Evolutionary conservation across 2,113 vertebrate genomes (phyloP), one percentile per base, ranked within the genome.

Genomic region (Sander vitreus): DNA sequence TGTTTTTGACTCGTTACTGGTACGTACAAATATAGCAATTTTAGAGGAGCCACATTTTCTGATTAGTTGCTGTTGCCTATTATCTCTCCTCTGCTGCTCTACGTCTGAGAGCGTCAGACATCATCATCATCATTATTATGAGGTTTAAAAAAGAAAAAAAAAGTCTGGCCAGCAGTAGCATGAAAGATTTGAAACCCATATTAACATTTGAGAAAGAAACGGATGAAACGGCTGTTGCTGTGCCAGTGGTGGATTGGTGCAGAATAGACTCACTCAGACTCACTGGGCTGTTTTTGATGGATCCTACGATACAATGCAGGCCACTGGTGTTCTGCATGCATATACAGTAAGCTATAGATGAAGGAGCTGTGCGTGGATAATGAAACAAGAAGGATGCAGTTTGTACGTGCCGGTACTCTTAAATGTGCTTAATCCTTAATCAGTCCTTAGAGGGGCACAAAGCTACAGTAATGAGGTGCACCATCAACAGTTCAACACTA

Each of bases 351-450:
- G 74, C 65, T 87, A 78, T 64, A 85, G 84, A 90, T 84, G 78
- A 73, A 83, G 71, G 58, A 80, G 71, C 73, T 66, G 54, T 76
- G 72, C 75, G 70, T 85, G 68, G 89, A 76, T 91, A 89, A 89
- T 89, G 71, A 81, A 92, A 88, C 71, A 88, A 78, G 63, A 43
- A 83, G 80, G 76, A 81, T 75, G 78, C 69, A 73, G 77, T 30
- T 75, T 65, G 85, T 81, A 89, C 77, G 78, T 91, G 89, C 83
- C 81, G 80, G 80, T 85, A 91, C 89, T 90, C 50, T 86, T 75
- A 84, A 90, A 91, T 84, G 81, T 84, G 78, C 85, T 85, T 90
- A 87, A 89, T 91, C 89, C 90, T 79, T 92, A 93, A 94, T 94
- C 87, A 92, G 91, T 90, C 92, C 86, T 86, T 7, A 78, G 93